Evolutionary conservation across 2,797 vertebrate species (phyloP), one percentile per base, ranked within the genome.

Genomic region (Numenius phaeopus): DNA sequence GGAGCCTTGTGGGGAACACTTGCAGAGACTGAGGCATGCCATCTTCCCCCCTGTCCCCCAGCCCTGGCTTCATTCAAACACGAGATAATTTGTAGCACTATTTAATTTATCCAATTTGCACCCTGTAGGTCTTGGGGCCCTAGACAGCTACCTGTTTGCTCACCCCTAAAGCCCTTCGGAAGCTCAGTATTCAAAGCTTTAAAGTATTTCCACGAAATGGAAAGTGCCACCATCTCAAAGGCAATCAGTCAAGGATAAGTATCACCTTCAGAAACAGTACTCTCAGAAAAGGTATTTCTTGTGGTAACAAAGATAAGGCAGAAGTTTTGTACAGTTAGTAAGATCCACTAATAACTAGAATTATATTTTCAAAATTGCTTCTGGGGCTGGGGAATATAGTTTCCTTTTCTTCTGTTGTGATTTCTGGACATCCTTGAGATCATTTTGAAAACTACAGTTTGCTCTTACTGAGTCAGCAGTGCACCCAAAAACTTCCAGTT

Each of bases 341-440:
- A 94, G 59, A 86, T 72, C 22, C 37, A 79, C 85, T 59, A 86
- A 91, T 83, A 94, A 87, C 54, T 54, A 71, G 57, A 95, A 95
- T 58, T 77, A 50, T 65, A 90, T 81, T 93, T 90, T 88, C 39
- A 87, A 88, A 94, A 94, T 93, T 94, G 87, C 87, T 37, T 88
- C 65, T 90, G 83, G 50, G 65, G 27, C 85, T 94, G 57, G 86
- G 76, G 70, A 90, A 69, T 71, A 84, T 2, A 13, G 21, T 82
- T 93, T 90, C 39, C 14, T 95, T 92, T 90, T 73, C 66, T 65
- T 70, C 65, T 59, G 30, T 40, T 89, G 69, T 72, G 66, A 94
- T 83, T 85, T 90, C 42, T 59, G 80, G 62, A 76, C 54, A 76
- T 86, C 23, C 61, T 66, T 62, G 69, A 86, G 52, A 81, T 44